These are phyloP conservation scores for Microchrysa polita DNA, from an alignment of 2,888 invertebrate genomes.

Conservation along the genomic window DNA sequence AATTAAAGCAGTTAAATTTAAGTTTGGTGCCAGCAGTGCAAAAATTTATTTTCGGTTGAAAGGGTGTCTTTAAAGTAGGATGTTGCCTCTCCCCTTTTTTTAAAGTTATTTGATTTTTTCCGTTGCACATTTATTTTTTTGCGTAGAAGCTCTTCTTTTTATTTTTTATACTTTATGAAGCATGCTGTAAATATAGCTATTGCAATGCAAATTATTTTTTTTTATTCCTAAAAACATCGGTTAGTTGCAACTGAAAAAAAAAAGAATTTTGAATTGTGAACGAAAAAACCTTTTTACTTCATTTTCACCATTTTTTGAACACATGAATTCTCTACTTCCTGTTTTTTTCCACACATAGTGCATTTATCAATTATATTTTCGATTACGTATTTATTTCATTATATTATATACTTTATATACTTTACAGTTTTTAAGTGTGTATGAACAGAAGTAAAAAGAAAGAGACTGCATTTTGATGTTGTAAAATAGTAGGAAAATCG, in stretches of 20 bases:
- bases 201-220: constrained; percentile 5
- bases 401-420: constrained; percentile 39
- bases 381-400: constrained; percentile 5
- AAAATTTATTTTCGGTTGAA: too few species aligned
- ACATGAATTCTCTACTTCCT: not conserved
- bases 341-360: not conserved
- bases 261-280: not conserved
- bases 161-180: not conserved
- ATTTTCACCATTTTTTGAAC: not conserved
- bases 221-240: not conserved
- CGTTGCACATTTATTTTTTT: constrained; percentile 45
- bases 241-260: constrained; percentile 33
- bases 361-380: not conserved
- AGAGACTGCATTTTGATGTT: constrained; percentile 49
- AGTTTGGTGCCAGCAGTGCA: too few species aligned
- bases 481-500: constrained; percentile 18
- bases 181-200: constrained; percentile 41
- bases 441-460: constrained; percentile 31
- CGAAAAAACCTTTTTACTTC: not conserved
- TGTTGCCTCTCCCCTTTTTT: not conserved
- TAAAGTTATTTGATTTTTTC: constrained; percentile 29
- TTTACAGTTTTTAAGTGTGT: constrained; percentile 50
- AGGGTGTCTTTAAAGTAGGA: too few species aligned
- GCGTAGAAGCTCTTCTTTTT: constrained; percentile 15
- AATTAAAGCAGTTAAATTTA: too few species aligned